Evolutionary conservation across 1,140 invertebrate genomes (phyloP), one percentile per base, ranked within the genome.

Genomic region (Pomacea maculata): DNA sequence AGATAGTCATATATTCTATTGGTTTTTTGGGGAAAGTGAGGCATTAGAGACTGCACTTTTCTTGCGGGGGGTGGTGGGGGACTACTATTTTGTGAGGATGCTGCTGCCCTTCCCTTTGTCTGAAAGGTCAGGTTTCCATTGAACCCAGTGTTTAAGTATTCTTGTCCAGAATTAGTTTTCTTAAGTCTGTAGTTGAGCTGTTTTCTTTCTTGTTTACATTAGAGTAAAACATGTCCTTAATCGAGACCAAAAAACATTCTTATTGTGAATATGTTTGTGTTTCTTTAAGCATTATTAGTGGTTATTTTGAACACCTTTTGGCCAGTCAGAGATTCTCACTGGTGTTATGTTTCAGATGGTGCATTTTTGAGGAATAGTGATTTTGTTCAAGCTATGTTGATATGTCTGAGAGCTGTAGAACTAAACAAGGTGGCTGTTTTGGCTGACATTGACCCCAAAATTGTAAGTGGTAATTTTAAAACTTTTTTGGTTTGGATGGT

Each of bases 381-480:
- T 57, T 94, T 95, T 88, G 92, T 94, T 67, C 93, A 94, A 86
- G 94, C 95, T 12, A 92, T 94, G n/a, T 90, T 95, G 29, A 92
- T 94, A 7, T 95, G 95, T 89, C 90, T 96, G n/a, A 92, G 93
- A 86, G 94, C 95, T 29, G 93, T 95, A 4, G 95, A 95, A 90
- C 91, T 93, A 75, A 95, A 95, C 89, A 93, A 94, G 86, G 92
- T 93, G 70, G 92, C 92, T 68, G 83, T 95, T 52, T 89, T 95
- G 17, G 93, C 94, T 54, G 94, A 95, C 87, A 94, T 96, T 76
- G 93, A 95, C 89, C 93, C 93, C 17, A 92, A 88, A 80, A 92
- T 95, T 87, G 94, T 94, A 91, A 92, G 87, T 85, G 9, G 19
- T 75, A 52, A 55, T 83, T 74, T 17, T 25, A 8, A 17, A n/a